Evolutionary conservation across 1,140 invertebrate species (phyloP).

Genomic region (Caenorhabditis latens): DNA sequence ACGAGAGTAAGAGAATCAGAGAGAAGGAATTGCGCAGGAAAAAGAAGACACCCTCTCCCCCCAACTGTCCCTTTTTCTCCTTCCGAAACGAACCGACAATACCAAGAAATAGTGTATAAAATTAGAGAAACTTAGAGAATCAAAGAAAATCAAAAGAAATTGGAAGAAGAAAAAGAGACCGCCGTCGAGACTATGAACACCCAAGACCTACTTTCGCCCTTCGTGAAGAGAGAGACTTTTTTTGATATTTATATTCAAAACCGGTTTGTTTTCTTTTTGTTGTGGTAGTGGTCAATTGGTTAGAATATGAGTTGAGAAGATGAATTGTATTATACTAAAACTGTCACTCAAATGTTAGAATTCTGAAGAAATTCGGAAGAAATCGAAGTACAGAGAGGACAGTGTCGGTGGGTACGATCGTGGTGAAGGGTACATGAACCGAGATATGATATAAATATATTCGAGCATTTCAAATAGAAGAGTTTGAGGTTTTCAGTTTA

Average conservation of each 20-base stretch:
- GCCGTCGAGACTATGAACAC: conserved; percentile 26
- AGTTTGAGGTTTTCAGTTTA: too few species aligned
- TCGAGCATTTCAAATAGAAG: too few species aligned
- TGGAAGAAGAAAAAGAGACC: neutral
- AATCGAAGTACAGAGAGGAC: neutral
- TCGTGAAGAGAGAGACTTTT: neutral
- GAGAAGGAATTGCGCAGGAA: neutral
- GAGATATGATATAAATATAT: too few species aligned
- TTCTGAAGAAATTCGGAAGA: neutral
- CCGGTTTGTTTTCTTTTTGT: neutral
- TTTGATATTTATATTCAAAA: neutral
- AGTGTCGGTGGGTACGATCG: too few species aligned
- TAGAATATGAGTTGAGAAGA: too few species aligned
- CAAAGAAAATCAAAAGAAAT: conserved; percentile 3
- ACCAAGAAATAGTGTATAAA: neutral
- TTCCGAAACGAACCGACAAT: neutral
- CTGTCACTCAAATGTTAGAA: neutral
- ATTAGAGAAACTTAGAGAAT: neutral
- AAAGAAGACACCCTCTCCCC: neutral
- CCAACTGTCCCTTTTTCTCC: neutral
- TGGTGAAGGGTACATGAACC: too few species aligned
- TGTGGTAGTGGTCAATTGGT: neutral
- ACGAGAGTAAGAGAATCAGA: neutral
- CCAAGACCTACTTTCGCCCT: conserved; percentile 20
- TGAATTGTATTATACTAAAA: too few species aligned